Conservation (phyloP, 2,797 vertebrate genomes). For the Typhlichthys eigenmanni region DNA sequence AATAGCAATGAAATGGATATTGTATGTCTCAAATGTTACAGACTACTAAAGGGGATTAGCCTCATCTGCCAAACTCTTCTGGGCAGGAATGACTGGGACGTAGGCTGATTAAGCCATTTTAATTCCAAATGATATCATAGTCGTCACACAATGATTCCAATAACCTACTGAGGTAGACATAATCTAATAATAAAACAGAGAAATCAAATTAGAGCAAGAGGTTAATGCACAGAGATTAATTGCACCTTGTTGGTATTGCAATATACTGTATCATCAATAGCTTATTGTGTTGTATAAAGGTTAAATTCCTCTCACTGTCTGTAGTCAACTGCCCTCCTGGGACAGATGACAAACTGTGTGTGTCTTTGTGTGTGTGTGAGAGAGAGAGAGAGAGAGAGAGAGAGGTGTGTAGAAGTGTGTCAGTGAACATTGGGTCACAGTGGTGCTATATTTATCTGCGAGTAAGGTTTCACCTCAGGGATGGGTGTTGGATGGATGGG, state of each 20-base stretch:
- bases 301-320: conserved; percentile 57
- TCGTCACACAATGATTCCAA: conserved; percentile 42
- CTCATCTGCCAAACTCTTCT: conserved; percentile 59
- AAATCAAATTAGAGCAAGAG: conserved; percentile 17
- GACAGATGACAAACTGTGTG: conserved; percentile 57
- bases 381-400: conserved; percentile 7
- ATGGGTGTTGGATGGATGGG: conserved; percentile 64
- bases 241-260: conserved; percentile 9
- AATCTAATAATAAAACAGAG: conserved; percentile 35
- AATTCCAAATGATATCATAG: conserved; percentile 45
- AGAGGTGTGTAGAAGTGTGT: conserved; percentile 69
- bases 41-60: conserved; percentile 50
- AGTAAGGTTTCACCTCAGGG: conserved; percentile 75
- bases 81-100: conserved; percentile 57
- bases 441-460: conserved; percentile 75
- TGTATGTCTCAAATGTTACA: conserved; percentile 60
- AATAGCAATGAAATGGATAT: conserved; percentile 63
- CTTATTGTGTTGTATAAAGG: conserved; percentile 44
- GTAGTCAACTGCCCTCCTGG: conserved; percentile 42
- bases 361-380: conserved; percentile 12
- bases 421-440: conserved; percentile 76
- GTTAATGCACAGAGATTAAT: conserved; percentile 6
- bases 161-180: conserved; percentile 34
- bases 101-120: conserved; percentile 62
- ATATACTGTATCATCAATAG: conserved; percentile 43